Conservation (phyloP, 1,140 invertebrate genomes). For the Alviniconcha marisindica region DNA sequence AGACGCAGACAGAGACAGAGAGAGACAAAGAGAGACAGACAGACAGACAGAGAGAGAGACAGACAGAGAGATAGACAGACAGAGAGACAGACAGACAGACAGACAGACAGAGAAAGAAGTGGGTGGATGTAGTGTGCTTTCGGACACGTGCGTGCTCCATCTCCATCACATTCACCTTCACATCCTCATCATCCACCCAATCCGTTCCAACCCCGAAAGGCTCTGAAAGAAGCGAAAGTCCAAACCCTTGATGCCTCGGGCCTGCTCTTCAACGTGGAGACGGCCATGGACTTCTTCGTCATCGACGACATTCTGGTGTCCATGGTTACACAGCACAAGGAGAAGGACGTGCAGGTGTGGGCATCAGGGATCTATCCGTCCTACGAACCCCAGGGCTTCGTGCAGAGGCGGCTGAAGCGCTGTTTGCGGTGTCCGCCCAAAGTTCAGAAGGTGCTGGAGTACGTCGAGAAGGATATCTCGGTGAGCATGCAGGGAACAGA, state of each 20-base stretch:
- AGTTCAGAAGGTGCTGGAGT: neutral
- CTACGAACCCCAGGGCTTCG: neutral
- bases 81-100: too few species aligned
- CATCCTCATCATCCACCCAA: too few species aligned
- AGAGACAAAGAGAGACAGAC: too few species aligned
- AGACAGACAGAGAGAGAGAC: too few species aligned
- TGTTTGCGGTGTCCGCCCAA: constrained; percentile 1
- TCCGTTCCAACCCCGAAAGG: too few species aligned
- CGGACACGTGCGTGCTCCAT: too few species aligned
- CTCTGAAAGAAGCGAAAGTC: neutral
- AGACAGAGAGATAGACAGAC: too few species aligned
- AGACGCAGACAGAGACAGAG: too few species aligned
- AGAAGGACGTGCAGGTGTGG: neutral
- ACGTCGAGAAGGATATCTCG: neutral
- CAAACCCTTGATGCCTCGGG: neutral
- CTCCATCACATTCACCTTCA: too few species aligned
- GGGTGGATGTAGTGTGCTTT: too few species aligned
- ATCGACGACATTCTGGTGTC: neutral
- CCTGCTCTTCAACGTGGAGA: neutral
- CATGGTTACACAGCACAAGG: neutral
- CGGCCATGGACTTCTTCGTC: neutral
- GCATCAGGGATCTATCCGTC: neutral
- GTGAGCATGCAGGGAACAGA: neutral
- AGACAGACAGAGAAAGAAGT: too few species aligned
- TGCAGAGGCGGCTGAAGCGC: neutral